Evolutionary conservation across 2,113 vertebrate genomes (phyloP).

Genomic region (Thymallus thymallus): DNA sequence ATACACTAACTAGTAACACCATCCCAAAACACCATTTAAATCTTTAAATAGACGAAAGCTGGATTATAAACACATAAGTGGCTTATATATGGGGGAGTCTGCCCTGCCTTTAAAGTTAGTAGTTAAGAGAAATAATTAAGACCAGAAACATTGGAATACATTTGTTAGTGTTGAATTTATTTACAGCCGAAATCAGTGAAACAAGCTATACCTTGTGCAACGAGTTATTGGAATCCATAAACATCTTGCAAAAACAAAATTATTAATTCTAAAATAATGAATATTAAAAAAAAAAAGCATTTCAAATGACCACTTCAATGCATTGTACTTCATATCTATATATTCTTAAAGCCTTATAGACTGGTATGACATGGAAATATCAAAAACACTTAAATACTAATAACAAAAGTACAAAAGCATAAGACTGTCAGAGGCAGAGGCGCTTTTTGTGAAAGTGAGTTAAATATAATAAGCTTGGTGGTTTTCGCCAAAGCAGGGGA

Average conservation of each 20-base stretch:
- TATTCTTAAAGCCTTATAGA: conserved; percentile 15
- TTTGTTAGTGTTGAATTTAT: conserved; percentile 54
- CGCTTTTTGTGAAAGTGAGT: neutral
- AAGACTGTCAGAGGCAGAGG: conserved; percentile 26
- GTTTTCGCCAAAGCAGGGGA: neutral
- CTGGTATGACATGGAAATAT: neutral
- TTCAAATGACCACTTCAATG: conserved; percentile 26
- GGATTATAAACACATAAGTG: too few relatives aligned
- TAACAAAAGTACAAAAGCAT: conserved; percentile 30
- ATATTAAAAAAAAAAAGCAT: conserved; percentile 1
- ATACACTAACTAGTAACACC: too few relatives aligned
- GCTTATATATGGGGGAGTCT: too few relatives aligned
- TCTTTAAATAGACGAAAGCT: too few relatives aligned
- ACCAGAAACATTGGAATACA: neutral
- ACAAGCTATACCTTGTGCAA: conserved; percentile 59
- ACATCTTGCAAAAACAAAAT: conserved; percentile 32
- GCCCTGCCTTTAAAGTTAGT: too few relatives aligned
- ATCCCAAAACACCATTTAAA: too few relatives aligned
- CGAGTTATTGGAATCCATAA: conserved; percentile 38
- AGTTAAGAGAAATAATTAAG: neutral
- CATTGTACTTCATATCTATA: conserved; percentile 6
- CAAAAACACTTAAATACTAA: neutral
- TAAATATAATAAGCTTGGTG: neutral
- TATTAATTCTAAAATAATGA: conserved; percentile 13
- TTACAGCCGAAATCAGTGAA: conserved; percentile 49